Evolutionary conservation across 92 coral and sea anemone genomes (phyloP).

Genomic region (Meandrina meandrites): DNA sequence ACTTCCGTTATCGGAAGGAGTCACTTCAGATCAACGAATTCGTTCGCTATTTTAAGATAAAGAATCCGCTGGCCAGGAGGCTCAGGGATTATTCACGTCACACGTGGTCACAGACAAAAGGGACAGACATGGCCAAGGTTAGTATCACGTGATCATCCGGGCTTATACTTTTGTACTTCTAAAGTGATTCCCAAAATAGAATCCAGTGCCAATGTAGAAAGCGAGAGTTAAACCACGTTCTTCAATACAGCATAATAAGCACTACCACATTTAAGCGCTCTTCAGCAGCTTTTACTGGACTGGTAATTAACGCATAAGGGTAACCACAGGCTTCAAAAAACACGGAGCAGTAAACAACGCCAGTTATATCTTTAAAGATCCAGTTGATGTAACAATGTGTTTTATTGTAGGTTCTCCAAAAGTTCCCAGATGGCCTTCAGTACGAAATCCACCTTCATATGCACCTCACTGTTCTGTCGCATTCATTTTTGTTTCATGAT

Average conservation of each 20-base stretch:
- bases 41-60: conserved; percentile 85
- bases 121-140: conserved; percentile 96
- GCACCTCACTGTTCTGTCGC: conserved; percentile 88
- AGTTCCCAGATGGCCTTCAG: conserved; percentile 95
- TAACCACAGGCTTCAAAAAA: no score
- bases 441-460: conserved; percentile 93
- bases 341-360: no score
- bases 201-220: no score
- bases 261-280: no score
- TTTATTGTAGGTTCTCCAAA: conserved; percentile 75
- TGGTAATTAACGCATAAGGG: no score
- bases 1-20: conserved; percentile 94
- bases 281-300: no score
- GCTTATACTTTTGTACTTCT: background rate
- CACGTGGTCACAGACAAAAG: conserved; percentile 99
- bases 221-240: no score
- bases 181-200: background rate
- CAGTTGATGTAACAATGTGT: background rate
- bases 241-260: no score
- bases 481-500: conserved; percentile 79
- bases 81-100: conserved; percentile 95
- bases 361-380: no score
- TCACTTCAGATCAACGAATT: conserved; percentile 92
- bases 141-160: background rate
- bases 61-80: conserved; percentile 93